phyloP scores from a whole-genome alignment of 2,888 invertebrate species.

The Scotopteryx bipunctaria region DNA sequence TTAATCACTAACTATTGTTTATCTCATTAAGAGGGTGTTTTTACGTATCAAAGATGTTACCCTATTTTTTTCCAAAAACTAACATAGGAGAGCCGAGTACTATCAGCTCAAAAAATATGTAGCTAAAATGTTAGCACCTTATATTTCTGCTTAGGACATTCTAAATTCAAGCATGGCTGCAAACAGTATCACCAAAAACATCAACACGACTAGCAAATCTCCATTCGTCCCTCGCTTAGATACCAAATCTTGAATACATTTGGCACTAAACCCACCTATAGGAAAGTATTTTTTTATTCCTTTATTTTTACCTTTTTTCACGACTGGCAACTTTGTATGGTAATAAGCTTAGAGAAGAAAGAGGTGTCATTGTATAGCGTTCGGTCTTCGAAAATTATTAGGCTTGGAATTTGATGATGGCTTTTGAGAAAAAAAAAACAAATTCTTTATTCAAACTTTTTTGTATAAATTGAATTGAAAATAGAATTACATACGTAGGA shows the following conservation, averaged over 20 bases:
- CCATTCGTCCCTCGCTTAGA: constrained; percentile 46
- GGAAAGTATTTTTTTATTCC: constrained; percentile 43
- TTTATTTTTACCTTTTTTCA: constrained; percentile 50
- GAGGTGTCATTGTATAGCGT: constrained; percentile 17
- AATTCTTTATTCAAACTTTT: background rate
- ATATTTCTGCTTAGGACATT: too few species aligned
- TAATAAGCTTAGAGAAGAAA: constrained; percentile 50
- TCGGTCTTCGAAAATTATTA: constrained; percentile 18
- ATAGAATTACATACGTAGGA: too few species aligned
- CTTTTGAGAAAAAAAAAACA: background rate
- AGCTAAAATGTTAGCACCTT: too few species aligned
- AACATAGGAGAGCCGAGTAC: too few species aligned
- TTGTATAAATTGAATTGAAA: too few species aligned
- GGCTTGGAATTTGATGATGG: background rate
- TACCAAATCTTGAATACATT: constrained; percentile 64
- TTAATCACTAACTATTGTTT: too few species aligned
- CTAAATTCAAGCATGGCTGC: background rate
- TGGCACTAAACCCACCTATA: constrained; percentile 43
- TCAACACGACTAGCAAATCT: constrained; percentile 36
- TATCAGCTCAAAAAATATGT: too few species aligned
- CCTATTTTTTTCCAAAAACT: too few species aligned
- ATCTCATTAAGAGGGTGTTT: too few species aligned
- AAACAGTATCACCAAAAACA: constrained; percentile 24
- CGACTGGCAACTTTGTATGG: constrained; percentile 67
- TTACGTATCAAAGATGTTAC: too few species aligned